Evolutionary conservation across 1,140 invertebrate species (phyloP).

Genomic region (Tetragnatha versicolor): DNA sequence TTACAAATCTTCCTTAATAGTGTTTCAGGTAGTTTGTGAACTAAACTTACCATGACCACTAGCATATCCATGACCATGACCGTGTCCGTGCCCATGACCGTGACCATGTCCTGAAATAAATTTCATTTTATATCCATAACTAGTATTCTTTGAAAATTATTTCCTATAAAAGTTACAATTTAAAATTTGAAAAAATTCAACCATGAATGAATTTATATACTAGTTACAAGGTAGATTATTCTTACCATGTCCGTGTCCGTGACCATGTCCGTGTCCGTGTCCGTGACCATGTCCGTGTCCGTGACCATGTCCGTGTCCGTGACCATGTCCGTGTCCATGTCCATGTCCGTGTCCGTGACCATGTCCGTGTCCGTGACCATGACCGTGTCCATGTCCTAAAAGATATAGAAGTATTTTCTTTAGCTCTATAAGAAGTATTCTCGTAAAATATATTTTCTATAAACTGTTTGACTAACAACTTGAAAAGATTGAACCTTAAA

Average conservation of each 20-base stretch:
- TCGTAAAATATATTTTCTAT: too few relatives aligned
- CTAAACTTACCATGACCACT: slow-evolving; percentile 20
- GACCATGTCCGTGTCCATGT: background rate
- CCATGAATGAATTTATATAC: background rate
- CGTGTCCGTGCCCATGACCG: slow-evolving; percentile 7
- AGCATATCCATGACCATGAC: background rate
- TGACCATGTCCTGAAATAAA: background rate
- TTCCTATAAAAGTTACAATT: too few relatives aligned
- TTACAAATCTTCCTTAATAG: background rate
- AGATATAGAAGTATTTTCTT: background rate
- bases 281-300: slow-evolving; percentile 5
- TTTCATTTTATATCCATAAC: too few relatives aligned
- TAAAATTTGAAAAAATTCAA: background rate
- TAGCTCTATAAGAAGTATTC: too few relatives aligned
- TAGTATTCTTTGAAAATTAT: too few relatives aligned
- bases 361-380: background rate
- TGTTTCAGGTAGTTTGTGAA: background rate
- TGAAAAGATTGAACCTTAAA: too few relatives aligned
- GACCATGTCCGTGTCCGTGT: background rate
- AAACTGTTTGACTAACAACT: too few relatives aligned
- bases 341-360: background rate
- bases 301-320: background rate
- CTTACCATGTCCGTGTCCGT: background rate
- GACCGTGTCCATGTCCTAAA: background rate
- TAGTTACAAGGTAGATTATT: background rate